A percentile compares a stretch with the other conserved stretches of the same genome.
phyloP scores from a whole-genome alignment of 2,888 invertebrate species.

The Harpalus rubripes region DNA sequence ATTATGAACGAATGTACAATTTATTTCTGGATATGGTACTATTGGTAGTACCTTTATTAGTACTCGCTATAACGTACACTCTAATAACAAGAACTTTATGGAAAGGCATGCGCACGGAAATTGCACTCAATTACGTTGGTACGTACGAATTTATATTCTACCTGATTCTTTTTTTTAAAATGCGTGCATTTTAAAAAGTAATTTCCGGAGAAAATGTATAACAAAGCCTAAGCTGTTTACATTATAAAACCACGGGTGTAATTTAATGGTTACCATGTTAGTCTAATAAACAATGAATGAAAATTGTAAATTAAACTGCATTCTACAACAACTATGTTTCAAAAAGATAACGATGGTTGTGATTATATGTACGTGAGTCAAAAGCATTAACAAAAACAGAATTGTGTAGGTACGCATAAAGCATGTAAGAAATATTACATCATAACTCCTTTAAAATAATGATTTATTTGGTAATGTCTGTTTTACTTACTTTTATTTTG shows the following conservation, averaged over 20 bases:
- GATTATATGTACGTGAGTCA: no score
- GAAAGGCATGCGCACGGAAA: constrained; percentile 76
- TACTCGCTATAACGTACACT: constrained; percentile 83
- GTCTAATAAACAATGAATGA: no score
- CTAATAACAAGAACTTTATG: constrained; percentile 80
- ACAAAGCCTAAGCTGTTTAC: not conserved
- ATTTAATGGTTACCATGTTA: no score
- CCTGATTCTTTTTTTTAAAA: not conserved
- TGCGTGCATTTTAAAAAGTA: constrained; percentile 18
- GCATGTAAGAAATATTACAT: no score
- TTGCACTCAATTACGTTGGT: constrained; percentile 67
- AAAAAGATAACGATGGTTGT: no score
- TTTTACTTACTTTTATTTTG: no score
- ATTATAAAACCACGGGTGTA: not conserved
- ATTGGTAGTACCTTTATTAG: constrained; percentile 83
- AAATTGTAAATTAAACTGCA: no score
- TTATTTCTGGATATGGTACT: constrained; percentile 82
- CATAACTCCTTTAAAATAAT: no score
- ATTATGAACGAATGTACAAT: constrained; percentile 81
- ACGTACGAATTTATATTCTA: not conserved
- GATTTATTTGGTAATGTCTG: no score
- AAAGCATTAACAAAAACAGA: no score
- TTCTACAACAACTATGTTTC: no score
- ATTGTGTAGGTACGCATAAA: no score
- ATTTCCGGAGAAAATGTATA: constrained; percentile 15